These are phyloP conservation scores for Tichodroma muraria DNA, from an alignment of 2,113 vertebrate species.

Conservation along the genomic window DNA sequence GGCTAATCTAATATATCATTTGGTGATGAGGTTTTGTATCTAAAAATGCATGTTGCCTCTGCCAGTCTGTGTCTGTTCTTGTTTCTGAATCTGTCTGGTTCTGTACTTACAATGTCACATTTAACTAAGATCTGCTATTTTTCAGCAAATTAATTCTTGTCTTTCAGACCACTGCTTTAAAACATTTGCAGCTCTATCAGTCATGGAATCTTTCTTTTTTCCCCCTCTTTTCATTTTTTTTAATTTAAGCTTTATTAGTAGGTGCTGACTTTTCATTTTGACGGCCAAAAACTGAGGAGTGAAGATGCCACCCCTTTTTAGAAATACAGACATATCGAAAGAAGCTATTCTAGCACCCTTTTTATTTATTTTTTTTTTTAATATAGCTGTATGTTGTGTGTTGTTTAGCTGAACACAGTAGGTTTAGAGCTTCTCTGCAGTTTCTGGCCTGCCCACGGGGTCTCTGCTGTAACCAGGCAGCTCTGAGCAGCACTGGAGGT, in stretches of 20 bases:
- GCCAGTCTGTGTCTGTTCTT: not conserved
- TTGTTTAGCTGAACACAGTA: not conserved
- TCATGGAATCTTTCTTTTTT: not conserved
- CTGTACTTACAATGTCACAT: not conserved
- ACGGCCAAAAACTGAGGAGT: not conserved
- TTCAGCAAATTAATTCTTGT: not conserved
- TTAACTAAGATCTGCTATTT: slow-evolving; percentile 3
- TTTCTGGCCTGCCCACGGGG: not conserved
- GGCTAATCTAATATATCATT: not conserved
- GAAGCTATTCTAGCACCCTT: not conserved
- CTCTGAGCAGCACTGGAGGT: not conserved
- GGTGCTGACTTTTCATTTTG: not conserved
- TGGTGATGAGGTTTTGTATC: not conserved
- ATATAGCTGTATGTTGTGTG: not conserved
- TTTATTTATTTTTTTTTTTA: not conserved
- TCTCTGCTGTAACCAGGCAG: not conserved
- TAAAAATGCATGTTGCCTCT: not conserved
- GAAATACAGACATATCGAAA: not conserved
- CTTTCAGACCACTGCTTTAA: not conserved
- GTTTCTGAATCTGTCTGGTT: not conserved
- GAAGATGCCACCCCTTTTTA: not conserved
- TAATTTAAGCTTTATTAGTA: not conserved
- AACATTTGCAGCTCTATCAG: not conserved
- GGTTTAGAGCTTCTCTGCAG: not conserved
- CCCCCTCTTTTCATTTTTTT: not conserved